Evolutionary conservation across 2,888 invertebrate species (phyloP).

Genomic region (Ochlodes sylvanus): DNA sequence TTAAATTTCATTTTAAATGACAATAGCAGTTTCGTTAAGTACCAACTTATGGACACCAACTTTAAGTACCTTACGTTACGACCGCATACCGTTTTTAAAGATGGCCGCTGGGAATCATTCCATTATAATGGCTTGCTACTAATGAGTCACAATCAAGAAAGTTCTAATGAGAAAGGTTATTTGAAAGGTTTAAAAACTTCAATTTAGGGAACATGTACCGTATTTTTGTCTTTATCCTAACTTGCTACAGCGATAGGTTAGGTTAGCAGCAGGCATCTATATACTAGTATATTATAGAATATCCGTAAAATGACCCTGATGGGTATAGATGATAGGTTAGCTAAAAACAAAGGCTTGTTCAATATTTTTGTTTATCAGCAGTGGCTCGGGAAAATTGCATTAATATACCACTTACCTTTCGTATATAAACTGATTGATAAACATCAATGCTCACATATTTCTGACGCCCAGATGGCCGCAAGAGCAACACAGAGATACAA

Average conservation of each 20-base stretch:
- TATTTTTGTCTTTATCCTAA: neutral
- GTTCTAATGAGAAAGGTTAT: neutral
- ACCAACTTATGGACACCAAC: neutral
- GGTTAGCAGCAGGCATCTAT: too few relatives aligned
- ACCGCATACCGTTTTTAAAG: neutral
- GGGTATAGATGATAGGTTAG: neutral
- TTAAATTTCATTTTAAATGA: neutral
- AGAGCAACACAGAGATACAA: too few relatives aligned
- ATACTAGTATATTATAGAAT: too few relatives aligned
- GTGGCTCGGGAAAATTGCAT: neutral
- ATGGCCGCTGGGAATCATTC: constrained; percentile 4
- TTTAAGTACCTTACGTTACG: neutral
- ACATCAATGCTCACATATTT: too few relatives aligned
- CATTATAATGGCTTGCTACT: constrained; percentile 4
- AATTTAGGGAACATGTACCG: neutral
- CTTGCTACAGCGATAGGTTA: neutral
- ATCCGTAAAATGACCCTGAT: neutral
- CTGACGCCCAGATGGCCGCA: too few relatives aligned
- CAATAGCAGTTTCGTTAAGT: neutral
- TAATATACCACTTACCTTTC: too few relatives aligned
- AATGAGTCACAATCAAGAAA: constrained; percentile 4
- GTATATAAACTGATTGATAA: too few relatives aligned
- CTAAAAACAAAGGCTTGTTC: neutral
- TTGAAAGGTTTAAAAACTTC: constrained; percentile 1
- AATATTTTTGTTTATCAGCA: neutral